Base-by-base conservation (phyloP, 2,113 vertebrate species). In the Phrynosoma platyrhinos region DNA sequence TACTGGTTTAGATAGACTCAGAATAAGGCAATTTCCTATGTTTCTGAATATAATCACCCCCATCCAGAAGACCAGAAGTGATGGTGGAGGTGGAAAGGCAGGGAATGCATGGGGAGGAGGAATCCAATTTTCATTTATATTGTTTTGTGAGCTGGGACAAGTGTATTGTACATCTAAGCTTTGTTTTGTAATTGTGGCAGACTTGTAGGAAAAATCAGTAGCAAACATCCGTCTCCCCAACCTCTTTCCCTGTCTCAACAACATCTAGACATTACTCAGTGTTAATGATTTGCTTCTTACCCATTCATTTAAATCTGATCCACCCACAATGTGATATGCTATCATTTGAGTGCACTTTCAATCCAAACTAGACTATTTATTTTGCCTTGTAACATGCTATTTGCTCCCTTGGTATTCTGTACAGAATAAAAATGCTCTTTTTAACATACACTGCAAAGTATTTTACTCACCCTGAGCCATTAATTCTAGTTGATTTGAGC, bases 361-460 rank as follows among this genome's bases (percentile, higher is more conserved):
- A 71, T 47, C 78, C n/a, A 21, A 79, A 90, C 83, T 76, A 79
- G 64, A 74, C 14, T 27, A 47, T 20, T 75, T 88, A 36, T 62
- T 81, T 86, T 91, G 81, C 58, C 23, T 71, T 14, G 66, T 76
- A 58, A 88, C 84, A 27, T 82, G 18, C 89, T 13, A 9, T 14
- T 64, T 0, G 0, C 64, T 0, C 55, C 52, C 76, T 36, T 62
- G 84, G 86, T 84, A 81, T 76, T 0, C 0, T 1, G 25, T 75
- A 40, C 90, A 80, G 88, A 93, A 92, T 92, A 94, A 91, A 92
- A 40, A 72, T 16, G 75, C 58, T 64, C 25, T 85, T 77, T 9
- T 30, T 8, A 20, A 75, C 10, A 36, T 40, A 21, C 21, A 8
- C 40, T 77, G 36, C 25, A 8, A 32, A 27, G 9, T 32, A 52